Percentiles rank a stretch among this genome's conserved stretches.
These are phyloP conservation scores for Heliangelus exortis DNA, from an alignment of 2,797 vertebrate species.

Conservation along the genomic window DNA sequence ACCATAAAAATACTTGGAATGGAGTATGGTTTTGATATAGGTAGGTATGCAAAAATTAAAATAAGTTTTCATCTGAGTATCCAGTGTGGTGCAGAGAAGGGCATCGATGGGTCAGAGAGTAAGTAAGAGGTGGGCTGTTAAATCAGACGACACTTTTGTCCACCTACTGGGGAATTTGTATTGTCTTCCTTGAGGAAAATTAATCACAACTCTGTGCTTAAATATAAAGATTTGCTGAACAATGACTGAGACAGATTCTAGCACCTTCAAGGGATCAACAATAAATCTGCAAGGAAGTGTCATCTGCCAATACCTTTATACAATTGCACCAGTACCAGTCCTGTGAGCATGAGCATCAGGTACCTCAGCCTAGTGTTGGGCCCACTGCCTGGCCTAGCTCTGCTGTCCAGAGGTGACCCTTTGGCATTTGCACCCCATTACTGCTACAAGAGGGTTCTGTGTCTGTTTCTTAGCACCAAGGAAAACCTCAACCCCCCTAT, in stretches of 20 bases:
- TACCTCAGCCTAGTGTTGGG: accelerated
- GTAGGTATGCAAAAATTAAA: neutral
- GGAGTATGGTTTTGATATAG: neutral
- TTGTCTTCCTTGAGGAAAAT: neutral
- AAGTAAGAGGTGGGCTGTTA: neutral
- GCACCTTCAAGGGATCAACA: neutral
- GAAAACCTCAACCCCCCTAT: neutral
- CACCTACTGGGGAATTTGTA: neutral
- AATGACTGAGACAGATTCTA: neutral
- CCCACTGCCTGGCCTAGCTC: neutral
- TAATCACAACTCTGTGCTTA: neutral
- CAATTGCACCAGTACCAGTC: neutral
- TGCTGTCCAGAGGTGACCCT: neutral
- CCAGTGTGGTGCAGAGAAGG: neutral
- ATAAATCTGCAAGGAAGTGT: neutral
- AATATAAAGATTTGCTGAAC: neutral
- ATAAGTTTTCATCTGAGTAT: neutral
- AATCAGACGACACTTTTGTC: neutral
- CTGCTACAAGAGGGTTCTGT: neutral
- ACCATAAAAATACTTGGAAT: neutral
- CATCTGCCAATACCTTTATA: neutral
- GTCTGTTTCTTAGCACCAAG: neutral
- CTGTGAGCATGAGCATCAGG: neutral
- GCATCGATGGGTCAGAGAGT: neutral
- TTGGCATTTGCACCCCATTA: neutral